Percentiles rank a stretch among this genome's conserved stretches.
These are phyloP conservation scores for Dinoponera quadriceps DNA, from an alignment of 1,140 invertebrate species.

Conservation along the genomic window DNA sequence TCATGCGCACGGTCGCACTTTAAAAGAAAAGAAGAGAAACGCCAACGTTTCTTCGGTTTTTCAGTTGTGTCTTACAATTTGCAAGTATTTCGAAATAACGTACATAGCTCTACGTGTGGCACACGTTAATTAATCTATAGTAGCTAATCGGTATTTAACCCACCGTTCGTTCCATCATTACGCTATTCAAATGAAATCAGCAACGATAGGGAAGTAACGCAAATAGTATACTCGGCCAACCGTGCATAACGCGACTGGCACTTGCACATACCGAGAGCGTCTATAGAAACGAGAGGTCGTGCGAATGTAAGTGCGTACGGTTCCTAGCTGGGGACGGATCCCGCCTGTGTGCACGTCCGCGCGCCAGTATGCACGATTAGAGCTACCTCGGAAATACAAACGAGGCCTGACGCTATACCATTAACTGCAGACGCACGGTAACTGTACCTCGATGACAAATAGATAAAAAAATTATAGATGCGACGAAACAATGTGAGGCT, in stretches of 20 bases:
- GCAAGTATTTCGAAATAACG: too few relatives aligned
- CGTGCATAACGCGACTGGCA: conserved; percentile 9
- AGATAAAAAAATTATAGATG: conserved; percentile 70
- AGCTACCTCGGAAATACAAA: conserved; percentile 42
- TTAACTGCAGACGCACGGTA: conserved; percentile 28
- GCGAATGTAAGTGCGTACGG: conserved; percentile 15
- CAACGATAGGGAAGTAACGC: conserved; percentile 4
- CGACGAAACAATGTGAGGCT: conserved; percentile 46
- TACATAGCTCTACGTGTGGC: too few relatives aligned
- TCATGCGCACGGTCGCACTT: too few relatives aligned
- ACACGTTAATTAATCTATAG: too few relatives aligned
- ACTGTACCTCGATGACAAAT: conserved; percentile 62
- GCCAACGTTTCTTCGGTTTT: too few relatives aligned
- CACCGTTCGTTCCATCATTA: not conserved
- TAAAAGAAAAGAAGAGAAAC: too few relatives aligned
- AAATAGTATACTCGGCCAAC: not conserved
- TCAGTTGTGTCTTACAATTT: too few relatives aligned
- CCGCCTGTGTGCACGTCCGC: not conserved
- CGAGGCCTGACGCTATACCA: conserved; percentile 19
- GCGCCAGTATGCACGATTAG: conserved; percentile 5
- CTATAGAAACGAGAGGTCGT: conserved; percentile 12
- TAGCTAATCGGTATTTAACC: conserved; percentile 11
- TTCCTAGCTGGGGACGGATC: not conserved
- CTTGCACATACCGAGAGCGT: not conserved
- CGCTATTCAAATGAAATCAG: not conserved